phyloP scores from a whole-genome alignment of 2,797 vertebrate species.

The Amniataba percoides region DNA sequence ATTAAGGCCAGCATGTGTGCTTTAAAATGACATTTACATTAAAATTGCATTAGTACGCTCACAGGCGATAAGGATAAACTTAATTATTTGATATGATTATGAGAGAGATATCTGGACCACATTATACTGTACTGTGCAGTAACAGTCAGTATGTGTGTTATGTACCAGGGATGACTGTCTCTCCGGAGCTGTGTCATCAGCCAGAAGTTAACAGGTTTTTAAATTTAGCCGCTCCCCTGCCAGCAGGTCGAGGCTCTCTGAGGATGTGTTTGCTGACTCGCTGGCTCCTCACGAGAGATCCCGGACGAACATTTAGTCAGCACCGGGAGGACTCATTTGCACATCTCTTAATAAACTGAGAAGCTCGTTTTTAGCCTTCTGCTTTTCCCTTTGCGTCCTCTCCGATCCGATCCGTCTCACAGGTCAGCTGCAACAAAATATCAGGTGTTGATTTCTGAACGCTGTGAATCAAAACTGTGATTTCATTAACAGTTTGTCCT shows the following conservation, averaged over 20 bases:
- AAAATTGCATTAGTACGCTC: background rate
- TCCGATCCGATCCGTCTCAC: rapidly evolving
- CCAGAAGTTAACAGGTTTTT: slow-evolving; percentile 69
- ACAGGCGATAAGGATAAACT: background rate
- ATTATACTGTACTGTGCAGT: background rate
- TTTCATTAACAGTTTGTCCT: background rate
- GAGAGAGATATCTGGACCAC: background rate
- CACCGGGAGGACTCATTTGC: slow-evolving; percentile 35
- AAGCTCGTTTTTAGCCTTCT: slow-evolving; percentile 12
- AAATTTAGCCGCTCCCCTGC: slow-evolving; percentile 68
- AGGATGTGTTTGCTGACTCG: slow-evolving; percentile 26
- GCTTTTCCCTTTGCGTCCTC: background rate
- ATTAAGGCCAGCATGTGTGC: too few relatives aligned
- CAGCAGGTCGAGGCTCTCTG: background rate
- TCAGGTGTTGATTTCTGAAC: slow-evolving; percentile 14
- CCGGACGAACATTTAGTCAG: background rate
- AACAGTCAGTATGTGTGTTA: background rate
- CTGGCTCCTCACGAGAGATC: slow-evolving; percentile 9
- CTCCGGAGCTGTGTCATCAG: slow-evolving; percentile 59
- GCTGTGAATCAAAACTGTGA: background rate
- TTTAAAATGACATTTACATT: background rate
- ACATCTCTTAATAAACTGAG: slow-evolving; percentile 21
- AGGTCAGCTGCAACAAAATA: background rate
- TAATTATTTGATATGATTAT: background rate
- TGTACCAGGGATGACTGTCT: slow-evolving; percentile 13